Percentiles rank a stretch among this genome's conserved stretches.
Evolutionary conservation across 2,888 invertebrate species (phyloP).

Genomic region (Crocallis elinguaria): DNA sequence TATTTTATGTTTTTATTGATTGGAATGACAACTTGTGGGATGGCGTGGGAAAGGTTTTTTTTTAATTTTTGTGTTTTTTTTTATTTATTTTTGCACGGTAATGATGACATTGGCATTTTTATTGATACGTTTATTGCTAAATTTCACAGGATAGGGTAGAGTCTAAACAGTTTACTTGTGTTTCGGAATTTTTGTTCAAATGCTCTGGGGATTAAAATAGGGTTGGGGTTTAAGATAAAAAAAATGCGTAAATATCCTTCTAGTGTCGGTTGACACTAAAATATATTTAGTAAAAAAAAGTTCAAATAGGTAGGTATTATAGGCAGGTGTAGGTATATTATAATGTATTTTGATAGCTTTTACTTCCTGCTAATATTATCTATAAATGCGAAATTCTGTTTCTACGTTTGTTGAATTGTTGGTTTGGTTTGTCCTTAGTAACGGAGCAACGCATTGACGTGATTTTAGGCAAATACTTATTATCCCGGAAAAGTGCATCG

Average conservation of each 20-base stretch:
- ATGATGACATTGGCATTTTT: conserved; percentile 74
- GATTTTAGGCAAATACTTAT: too few species aligned
- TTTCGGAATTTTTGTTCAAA: neutral
- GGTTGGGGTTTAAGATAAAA: neutral
- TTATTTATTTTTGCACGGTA: conserved; percentile 47
- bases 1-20: conserved; percentile 77
- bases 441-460: too few species aligned
- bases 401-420: too few species aligned
- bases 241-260: neutral
- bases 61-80: conserved; percentile 27
- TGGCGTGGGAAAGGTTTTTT: conserved; percentile 67
- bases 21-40: conserved; percentile 52
- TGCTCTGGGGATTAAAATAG: neutral
- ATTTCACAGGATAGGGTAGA: conserved; percentile 41
- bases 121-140: conserved; percentile 50
- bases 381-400: too few species aligned
- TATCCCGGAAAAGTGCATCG: too few species aligned
- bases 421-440: too few species aligned
- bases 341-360: too few species aligned
- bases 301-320: too few species aligned
- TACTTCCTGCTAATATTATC: too few species aligned
- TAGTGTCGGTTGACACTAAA: too few species aligned
- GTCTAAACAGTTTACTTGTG: neutral
- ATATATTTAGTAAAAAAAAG: too few species aligned
- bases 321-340: too few species aligned